Percentiles rank a stretch among this genome's conserved stretches.
Conservation (phyloP, 2,113 vertebrate species). For the Lophius piscatorius region DNA sequence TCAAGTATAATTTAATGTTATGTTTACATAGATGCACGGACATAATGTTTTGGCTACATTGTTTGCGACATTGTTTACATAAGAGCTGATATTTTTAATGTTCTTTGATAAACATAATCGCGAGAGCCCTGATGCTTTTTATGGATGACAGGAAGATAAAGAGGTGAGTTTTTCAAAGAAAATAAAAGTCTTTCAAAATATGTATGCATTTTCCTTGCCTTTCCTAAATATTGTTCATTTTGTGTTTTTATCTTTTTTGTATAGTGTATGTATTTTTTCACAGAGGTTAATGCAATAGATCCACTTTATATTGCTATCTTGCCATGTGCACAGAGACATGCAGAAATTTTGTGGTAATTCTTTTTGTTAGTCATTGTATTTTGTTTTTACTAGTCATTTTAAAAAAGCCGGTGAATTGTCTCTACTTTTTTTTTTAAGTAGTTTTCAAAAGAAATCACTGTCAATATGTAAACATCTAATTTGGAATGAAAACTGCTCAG, state of each 20-base stretch:
- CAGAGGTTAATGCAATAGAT: too few relatives aligned
- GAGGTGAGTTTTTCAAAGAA: slow-evolving; percentile 67
- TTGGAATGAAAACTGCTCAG: background rate
- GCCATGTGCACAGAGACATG: too few relatives aligned
- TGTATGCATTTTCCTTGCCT: slow-evolving; percentile 10
- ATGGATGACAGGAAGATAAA: slow-evolving; percentile 57
- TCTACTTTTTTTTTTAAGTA: too few relatives aligned
- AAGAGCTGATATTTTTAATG: slow-evolving; percentile 46
- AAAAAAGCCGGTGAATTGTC: too few relatives aligned
- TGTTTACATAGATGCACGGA: slow-evolving; percentile 30
- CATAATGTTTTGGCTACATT: slow-evolving; percentile 42
- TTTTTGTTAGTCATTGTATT: too few relatives aligned
- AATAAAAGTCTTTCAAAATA: slow-evolving; percentile 73
- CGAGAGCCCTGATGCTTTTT: slow-evolving; percentile 65
- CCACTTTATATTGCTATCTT: too few relatives aligned
- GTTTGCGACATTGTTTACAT: slow-evolving; percentile 63
- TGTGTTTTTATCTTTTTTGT: too few relatives aligned
- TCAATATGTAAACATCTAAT: background rate
- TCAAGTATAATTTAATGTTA: slow-evolving; percentile 23
- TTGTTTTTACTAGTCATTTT: too few relatives aligned
- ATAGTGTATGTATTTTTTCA: too few relatives aligned
- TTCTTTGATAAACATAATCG: slow-evolving; percentile 66
- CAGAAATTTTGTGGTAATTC: too few relatives aligned
- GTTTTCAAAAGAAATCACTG: background rate
- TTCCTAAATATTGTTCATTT: background rate